Evolutionary conservation across 2,113 vertebrate genomes (phyloP), one percentile per base, ranked within the genome.

Genomic region (Motacilla alba): DNA sequence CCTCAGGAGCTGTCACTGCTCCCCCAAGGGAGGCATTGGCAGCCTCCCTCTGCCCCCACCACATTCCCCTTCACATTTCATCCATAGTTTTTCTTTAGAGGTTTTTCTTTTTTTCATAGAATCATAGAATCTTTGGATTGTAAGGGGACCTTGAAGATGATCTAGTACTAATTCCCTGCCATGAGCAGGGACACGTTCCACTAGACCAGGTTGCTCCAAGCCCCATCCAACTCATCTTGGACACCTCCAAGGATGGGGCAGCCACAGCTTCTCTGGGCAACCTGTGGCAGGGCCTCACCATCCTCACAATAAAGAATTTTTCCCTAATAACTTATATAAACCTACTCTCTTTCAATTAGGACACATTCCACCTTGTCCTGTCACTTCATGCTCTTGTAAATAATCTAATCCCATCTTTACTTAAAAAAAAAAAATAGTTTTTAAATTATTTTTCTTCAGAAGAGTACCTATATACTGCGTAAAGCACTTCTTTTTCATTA

Each of bases 1-100:
- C 5, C 2, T 62, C 27, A 37, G 50, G 58, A 79, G 41, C 22
- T 52, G 63, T 31, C 2, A 1, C 18, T 1, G 1, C 9, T 67
- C 11, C 33, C 31, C 4, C 27, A 44, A 3, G 3, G 39, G 47
- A 52, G 10, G 11, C 33, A 6, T 18, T 21, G 7, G 3, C n/a
- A 56, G 21, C 44, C 16, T 52, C 28, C 10, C 39, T 82, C 66
- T 74, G 33, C 56, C 19, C 37, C 37, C 37, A 44, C 17, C 28
- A 56, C n/a, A 67, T 12, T 22, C 24, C 19, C 0, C 0, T 46
- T 79, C 50, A 62, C 39, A 92, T 68, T 44, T 44, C 28, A 31
- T 72, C 44, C 24, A 13, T 52, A 41, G 16, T 41, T 75, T 89
- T 89, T 39, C 26, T 73, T 44, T 35, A 10, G 13, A n/a, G 7